These are phyloP conservation scores for Oxygymnocypris stewartii DNA, from an alignment of 2,113 vertebrate species.

Conservation along the genomic window DNA sequence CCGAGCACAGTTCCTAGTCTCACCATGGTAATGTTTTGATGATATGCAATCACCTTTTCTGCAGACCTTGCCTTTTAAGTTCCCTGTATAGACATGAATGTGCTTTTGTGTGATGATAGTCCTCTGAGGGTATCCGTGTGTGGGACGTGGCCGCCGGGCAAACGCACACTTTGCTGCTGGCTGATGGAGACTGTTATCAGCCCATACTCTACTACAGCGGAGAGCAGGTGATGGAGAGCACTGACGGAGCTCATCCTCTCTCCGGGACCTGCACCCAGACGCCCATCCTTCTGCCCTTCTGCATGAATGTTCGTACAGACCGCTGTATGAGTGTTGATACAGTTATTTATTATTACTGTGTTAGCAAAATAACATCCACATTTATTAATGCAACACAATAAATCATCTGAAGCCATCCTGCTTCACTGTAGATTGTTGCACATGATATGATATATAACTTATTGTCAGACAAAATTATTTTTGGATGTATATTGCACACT, in stretches of 20 bases:
- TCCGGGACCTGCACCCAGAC: conserved; percentile 70
- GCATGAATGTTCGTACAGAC: conserved; percentile 81
- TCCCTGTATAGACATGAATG: neutral
- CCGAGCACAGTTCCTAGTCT: conserved; percentile 88
- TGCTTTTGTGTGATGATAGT: conserved; percentile 65
- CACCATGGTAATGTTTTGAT: conserved; percentile 71
- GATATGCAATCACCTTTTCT: neutral
- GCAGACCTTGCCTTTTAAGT: neutral
- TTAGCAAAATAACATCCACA: neutral
- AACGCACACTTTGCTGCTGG: conserved; percentile 88
- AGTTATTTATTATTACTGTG: neutral
- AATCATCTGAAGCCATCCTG: neutral
- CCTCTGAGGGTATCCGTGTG: conserved; percentile 78
- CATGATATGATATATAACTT: neutral
- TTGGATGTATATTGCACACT: too few relatives aligned
- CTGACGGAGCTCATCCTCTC: conserved; percentile 62
- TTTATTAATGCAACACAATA: neutral
- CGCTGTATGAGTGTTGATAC: neutral
- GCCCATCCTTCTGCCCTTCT: conserved; percentile 78
- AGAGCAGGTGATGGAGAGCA: conserved; percentile 67
- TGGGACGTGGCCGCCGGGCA: conserved; percentile 89
- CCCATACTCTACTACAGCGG: conserved; percentile 89
- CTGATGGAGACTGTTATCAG: conserved; percentile 86
- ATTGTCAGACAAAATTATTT: too few relatives aligned
- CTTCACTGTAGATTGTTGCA: neutral